These are phyloP conservation scores for Cephalotes varians DNA, from an alignment of 2,888 invertebrate species.

Conservation along the genomic window DNA sequence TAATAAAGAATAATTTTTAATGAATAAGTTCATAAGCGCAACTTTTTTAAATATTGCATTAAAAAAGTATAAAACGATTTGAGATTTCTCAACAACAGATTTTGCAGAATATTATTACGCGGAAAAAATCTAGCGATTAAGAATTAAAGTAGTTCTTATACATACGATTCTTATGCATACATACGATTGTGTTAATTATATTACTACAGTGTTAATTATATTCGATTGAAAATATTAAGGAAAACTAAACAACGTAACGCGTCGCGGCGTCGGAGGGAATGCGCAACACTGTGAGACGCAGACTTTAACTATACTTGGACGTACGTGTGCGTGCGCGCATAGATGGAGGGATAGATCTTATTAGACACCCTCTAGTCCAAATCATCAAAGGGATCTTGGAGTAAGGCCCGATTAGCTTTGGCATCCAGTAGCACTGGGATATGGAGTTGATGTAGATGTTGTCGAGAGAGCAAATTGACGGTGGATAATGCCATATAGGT, in stretches of 20 bases:
- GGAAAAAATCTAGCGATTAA: neutral
- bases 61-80: neutral
- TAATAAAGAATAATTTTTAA: neutral
- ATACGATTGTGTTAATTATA: constrained; percentile 25
- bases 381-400: constrained; percentile 75
- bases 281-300: neutral
- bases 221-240: constrained; percentile 30
- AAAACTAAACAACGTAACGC: constrained; percentile 1
- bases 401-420: constrained; percentile 73
- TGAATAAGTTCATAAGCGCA: neutral
- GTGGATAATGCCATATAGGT: constrained; percentile 65
- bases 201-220: constrained; percentile 31
- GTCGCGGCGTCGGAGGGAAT: constrained; percentile 32
- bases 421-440: constrained; percentile 62
- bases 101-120: neutral
- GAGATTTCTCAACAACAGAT: neutral
- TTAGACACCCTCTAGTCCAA: constrained; percentile 72
- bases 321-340: constrained; percentile 31
- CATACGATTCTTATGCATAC: no score
- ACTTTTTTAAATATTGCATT: neutral
- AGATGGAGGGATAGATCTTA: constrained; percentile 62
- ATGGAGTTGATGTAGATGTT: constrained; percentile 68
- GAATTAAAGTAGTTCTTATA: neutral
- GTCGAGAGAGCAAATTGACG: constrained; percentile 66
- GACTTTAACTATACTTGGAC: neutral